Base-by-base conservation (phyloP, 1,140 invertebrate species). In the Zaprionus ghesquierei region DNA sequence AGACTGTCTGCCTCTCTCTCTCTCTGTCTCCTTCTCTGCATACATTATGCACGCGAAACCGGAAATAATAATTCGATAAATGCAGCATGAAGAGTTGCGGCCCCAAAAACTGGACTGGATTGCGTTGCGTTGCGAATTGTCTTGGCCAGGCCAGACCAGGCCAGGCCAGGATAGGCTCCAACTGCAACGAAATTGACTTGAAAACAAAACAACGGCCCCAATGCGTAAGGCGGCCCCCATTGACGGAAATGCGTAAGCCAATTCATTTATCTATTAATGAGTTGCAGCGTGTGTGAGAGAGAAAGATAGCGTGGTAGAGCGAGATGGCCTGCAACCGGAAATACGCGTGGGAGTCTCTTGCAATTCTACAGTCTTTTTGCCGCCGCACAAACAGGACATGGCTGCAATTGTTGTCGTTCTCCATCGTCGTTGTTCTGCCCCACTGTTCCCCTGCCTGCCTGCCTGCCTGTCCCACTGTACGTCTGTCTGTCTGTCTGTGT, bases 21-120 rank as follows among this genome's bases (percentile, higher is more conserved):
- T 15, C 55, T 29, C 44, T 51, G 3, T 49, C 27, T 29, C 49
- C 53, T n/a, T n/a, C 41, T 38, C 41, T 69, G 65, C 55, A 69
- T 69, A 60, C 18, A 69, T 69, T 60, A 69, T 50, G 55, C 62
- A 50, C 13, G 46, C 25, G 41, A 75, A 77, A 89, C 82, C 87
- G 87, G 87, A 90, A 90, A 90, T 90, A 87, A 90, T 90, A 90
- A 90, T 84, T 90, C 87, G 87, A 90, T 90, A 86, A 82, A 86
- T 86, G 73, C 50, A 76, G 72, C 78, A 71, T 86, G 86, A 90
- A 89, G 70, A 75, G n/a, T n/a, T 78, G 68, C 53, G 46, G 54
- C 66, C 68, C 35, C 41, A 44, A 70, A 75, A 49, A 50, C 23
- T 20, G 12, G 3, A n/a, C 31, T 13, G 15, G 38, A n/a, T 35